Evolutionary conservation across 2,113 vertebrate species (phyloP), one percentile per base, ranked within the genome.

Genomic region (Pavo muticus): DNA sequence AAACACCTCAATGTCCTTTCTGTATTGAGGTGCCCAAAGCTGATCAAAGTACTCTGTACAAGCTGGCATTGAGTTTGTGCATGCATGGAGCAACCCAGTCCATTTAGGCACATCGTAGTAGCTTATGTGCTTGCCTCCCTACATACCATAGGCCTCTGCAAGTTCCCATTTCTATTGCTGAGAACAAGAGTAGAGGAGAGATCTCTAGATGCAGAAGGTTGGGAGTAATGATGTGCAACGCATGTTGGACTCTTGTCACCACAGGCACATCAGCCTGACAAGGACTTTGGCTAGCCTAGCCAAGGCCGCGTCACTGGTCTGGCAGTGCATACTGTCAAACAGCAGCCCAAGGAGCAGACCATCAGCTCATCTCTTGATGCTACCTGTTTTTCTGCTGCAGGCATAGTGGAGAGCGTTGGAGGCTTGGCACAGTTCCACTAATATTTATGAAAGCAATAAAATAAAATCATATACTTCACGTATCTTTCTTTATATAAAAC

Each of bases 381-480:
- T n/a, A 32, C 16, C 23, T 59, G 37, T 13, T 91, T 23, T 91
- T 73, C 75, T 83, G 29, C 64, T 61, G n/a, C 13, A 24, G 44
- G 19, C 5, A n/a, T 8, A 7, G 5, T 7, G 16, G 35, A 7
- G 3, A 56, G 14, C 5, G 19, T 1, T 64, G n/a, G 32, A 19
- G 1, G 14, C 12, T 56, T 72, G 44, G 42, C 29, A 70, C 7
- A 63, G 37, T 65, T 83, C 54, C 40, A 39, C 10, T 32, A 60
- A 24, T 16, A 50, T 4, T 7, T 0, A 0, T 64, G 57, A 74
- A 71, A 73, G 11, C 13, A 45, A 61, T 37, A 60, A 88, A 90
- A 47, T 3, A 71, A 86, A 86, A 76, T 29, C 10, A 37, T 39
- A 40, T 18, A 71, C 12, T 4, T 39, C 8, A 73, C 57, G 10